Percentiles rank a stretch among this genome's conserved stretches.
phyloP scores from a whole-genome alignment of 1,140 invertebrate species.

The Cherax quadricarinatus region DNA sequence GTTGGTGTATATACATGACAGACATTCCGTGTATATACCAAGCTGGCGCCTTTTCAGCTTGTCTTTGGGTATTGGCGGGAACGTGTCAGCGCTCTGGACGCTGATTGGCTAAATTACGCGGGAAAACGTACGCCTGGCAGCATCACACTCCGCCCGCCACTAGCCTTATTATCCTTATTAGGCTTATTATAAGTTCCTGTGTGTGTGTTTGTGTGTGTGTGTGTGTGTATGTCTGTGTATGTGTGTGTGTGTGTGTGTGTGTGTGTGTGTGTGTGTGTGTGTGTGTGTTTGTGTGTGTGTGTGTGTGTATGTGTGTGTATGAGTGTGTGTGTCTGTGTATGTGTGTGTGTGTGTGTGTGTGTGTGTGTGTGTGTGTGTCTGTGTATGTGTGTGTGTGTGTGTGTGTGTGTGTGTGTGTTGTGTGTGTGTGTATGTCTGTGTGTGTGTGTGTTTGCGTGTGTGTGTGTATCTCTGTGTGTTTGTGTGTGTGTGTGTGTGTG shows the following conservation, averaged over 20 bases:
- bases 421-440: too few species aligned
- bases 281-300: too few species aligned
- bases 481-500: too few species aligned
- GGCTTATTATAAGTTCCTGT: not conserved
- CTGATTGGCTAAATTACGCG: not conserved
- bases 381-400: conserved; percentile 40
- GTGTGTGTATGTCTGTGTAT: not conserved
- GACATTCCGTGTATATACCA: too few species aligned
- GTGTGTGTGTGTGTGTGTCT: conserved; percentile 40
- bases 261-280: conserved; percentile 15
- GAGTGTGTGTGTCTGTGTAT: too few species aligned
- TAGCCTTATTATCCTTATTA: not conserved
- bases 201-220: not conserved
- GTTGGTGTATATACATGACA: too few species aligned
- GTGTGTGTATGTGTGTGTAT: too few species aligned
- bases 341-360: conserved; percentile 42
- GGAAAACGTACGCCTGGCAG: not conserved
- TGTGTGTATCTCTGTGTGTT: too few species aligned
- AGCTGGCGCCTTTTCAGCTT: not conserved
- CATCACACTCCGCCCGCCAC: not conserved
- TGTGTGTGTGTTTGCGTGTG: too few species aligned
- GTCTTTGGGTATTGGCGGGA: not conserved
- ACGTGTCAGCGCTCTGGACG: not conserved
- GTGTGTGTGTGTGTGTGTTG: too few species aligned
- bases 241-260: not conserved